Conservation (phyloP, 2,797 vertebrate species). For the Enteromius trimaculatus region DNA sequence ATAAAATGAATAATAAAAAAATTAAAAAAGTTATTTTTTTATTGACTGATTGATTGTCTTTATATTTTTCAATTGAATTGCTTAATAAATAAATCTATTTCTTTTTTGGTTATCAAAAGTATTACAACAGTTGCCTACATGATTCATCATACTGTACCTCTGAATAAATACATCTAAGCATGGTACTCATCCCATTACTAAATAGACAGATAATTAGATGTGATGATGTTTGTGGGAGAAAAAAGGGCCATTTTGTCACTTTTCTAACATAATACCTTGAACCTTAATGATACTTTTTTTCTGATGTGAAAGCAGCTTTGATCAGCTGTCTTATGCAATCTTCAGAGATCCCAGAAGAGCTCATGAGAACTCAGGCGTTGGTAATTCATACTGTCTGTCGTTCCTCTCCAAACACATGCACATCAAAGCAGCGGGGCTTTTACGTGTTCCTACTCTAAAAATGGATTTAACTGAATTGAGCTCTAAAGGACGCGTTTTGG, state of each 20-base stretch:
- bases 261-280: background rate
- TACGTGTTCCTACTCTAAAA: conserved; percentile 46
- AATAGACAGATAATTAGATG: too few relatives aligned
- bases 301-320: conserved; percentile 24
- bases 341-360: conserved; percentile 67
- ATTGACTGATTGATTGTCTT: background rate
- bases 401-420: conserved; percentile 50
- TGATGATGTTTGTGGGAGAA: too few relatives aligned
- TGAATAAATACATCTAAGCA: background rate
- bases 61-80: background rate
- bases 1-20: background rate
- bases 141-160: background rate
- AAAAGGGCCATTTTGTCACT: background rate
- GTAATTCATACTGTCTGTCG: conserved; percentile 48
- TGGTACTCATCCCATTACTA: background rate
- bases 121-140: background rate
- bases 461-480: conserved; percentile 65
- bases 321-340: conserved; percentile 53
- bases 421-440: conserved; percentile 38
- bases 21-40: background rate
- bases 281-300: background rate
- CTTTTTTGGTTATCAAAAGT: background rate
- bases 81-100: background rate
- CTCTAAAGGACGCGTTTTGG: conserved; percentile 60
- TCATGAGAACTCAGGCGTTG: conserved; percentile 67